Conservation (phyloP, 2,113 vertebrate genomes). For the Oncorhynchus clarkii region DNA sequence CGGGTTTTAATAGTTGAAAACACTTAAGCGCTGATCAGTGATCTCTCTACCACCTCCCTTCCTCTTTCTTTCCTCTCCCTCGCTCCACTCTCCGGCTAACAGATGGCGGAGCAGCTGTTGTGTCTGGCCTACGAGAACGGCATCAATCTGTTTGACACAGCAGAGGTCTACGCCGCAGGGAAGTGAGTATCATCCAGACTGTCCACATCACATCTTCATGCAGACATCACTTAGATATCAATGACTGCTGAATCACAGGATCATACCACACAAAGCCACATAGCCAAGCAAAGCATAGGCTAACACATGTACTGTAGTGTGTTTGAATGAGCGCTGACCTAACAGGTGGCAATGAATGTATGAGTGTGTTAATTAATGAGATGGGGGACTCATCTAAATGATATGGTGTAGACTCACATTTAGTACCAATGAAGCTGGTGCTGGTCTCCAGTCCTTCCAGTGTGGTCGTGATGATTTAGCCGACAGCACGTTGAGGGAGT, state of each 20-base stretch:
- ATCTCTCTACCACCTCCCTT: conserved; percentile 4
- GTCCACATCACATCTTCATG: neutral
- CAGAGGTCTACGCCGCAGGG: conserved; percentile 96
- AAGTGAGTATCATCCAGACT: conserved; percentile 81
- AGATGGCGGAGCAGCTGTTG: conserved; percentile 98
- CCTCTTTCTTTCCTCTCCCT: conserved; percentile 10
- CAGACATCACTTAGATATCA: neutral
- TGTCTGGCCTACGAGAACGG: conserved; percentile 97
- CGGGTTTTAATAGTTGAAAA: conserved; percentile 32
- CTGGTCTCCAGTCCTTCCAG: neutral
- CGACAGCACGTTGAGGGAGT: neutral
- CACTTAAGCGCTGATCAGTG: conserved; percentile 9
- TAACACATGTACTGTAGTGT: too few species aligned
- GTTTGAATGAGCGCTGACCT: too few species aligned
- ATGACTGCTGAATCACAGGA: neutral
- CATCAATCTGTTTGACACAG: conserved; percentile 98
- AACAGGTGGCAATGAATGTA: too few species aligned
- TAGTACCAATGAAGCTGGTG: too few species aligned
- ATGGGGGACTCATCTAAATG: too few species aligned
- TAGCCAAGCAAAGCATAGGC: too few species aligned
- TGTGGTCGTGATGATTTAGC: too few species aligned
- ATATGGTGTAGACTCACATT: too few species aligned
- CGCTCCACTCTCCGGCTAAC: conserved; percentile 46
- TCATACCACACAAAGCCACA: too few species aligned
- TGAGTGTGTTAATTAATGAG: too few species aligned